These are phyloP conservation scores for Calonectris borealis DNA, from an alignment of 2,113 vertebrate genomes.

Conservation along the genomic window DNA sequence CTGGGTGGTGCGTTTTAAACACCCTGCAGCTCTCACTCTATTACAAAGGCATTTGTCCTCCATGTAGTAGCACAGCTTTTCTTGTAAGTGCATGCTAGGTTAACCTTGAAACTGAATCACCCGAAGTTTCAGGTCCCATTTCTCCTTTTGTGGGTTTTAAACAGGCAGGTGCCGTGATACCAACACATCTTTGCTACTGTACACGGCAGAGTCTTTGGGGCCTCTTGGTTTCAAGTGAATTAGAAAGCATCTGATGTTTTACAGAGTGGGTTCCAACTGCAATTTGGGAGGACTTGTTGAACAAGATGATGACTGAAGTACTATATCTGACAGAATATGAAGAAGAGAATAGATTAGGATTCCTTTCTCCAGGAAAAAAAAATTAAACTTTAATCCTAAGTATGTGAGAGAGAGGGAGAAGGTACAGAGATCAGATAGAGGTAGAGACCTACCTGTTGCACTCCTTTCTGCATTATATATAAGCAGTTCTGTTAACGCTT, in stretches of 20 bases:
- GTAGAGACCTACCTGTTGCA: background rate
- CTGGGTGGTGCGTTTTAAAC: constrained; percentile 18
- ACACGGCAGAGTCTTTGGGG: background rate
- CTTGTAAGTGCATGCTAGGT: accelerated
- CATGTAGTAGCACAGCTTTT: accelerated
- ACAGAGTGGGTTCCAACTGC: background rate
- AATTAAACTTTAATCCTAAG: background rate
- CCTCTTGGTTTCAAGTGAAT: background rate
- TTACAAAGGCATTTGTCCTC: accelerated
- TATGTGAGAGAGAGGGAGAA: background rate
- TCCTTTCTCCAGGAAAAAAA: background rate
- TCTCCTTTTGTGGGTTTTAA: background rate
- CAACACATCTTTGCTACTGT: accelerated
- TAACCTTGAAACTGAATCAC: background rate
- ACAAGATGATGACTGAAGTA: background rate
- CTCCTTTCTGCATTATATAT: background rate
- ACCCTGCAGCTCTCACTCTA: background rate
- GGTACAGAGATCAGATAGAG: background rate
- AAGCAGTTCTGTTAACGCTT: background rate
- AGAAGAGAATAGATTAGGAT: background rate
- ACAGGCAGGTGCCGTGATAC: background rate
- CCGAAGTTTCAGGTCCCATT: background rate
- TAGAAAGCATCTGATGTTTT: background rate
- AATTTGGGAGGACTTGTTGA: background rate
- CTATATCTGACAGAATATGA: background rate